A percentile compares a stretch with the other conserved stretches of the same genome.
Conservation (phyloP, 2,113 vertebrate species). For the Sander vitreus region DNA sequence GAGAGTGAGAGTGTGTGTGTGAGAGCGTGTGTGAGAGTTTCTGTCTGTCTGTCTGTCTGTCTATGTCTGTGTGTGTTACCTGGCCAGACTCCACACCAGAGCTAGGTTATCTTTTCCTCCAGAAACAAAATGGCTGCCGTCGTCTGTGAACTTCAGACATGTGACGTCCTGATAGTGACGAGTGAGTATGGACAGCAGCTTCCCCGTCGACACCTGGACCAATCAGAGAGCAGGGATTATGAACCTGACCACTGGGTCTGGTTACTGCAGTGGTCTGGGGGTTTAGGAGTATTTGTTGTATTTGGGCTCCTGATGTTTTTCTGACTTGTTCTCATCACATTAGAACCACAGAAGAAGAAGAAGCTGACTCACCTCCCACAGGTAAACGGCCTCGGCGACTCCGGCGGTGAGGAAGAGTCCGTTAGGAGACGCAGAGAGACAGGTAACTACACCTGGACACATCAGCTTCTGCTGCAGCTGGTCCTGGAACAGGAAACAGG, state of each 20-base stretch:
- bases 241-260: not conserved
- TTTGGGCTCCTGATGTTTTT: too few species aligned
- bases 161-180: conserved; percentile 96
- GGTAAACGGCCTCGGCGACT: conserved; percentile 90
- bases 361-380: conserved; percentile 91
- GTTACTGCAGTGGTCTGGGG: too few species aligned
- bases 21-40: too few species aligned
- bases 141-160: conserved; percentile 92
- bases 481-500: too few species aligned
- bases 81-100: conserved; percentile 92
- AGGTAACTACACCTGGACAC: conserved; percentile 93
- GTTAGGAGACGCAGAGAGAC: conserved; percentile 89
- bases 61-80: conserved; percentile 77
- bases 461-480: conserved; percentile 97
- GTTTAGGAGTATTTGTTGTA: too few species aligned
- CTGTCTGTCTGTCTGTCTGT: too few species aligned
- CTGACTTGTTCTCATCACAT: too few species aligned
- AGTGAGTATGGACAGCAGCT: conserved; percentile 90
- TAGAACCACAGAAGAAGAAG: not conserved
- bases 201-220: conserved; percentile 91
- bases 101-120: conserved; percentile 95
- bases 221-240: not conserved
- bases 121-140: conserved; percentile 95
- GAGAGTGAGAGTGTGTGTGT: too few species aligned
- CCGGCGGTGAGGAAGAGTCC: conserved; percentile 92